These are phyloP conservation scores for Lepidocyrtinus sp. DNA, from an alignment of 2,888 invertebrate species.

Conservation along the genomic window DNA sequence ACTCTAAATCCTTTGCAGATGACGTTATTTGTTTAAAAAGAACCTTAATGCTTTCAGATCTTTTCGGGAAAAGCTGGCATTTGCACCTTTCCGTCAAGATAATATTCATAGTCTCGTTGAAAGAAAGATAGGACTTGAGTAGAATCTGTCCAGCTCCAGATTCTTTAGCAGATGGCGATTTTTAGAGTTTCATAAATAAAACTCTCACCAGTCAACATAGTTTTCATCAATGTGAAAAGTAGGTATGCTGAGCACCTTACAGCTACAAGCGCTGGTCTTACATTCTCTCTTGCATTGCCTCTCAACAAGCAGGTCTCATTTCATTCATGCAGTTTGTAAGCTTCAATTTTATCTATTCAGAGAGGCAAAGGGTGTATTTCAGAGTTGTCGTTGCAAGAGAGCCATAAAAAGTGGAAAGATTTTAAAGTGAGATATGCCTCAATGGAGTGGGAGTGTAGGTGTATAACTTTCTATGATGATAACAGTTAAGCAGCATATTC, in stretches of 20 bases:
- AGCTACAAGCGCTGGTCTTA: not conserved
- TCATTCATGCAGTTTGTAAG: not conserved
- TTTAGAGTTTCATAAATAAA: slow-evolving; percentile 56
- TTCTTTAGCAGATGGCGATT: slow-evolving; percentile 59
- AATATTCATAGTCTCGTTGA: slow-evolving; percentile 30
- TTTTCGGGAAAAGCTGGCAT: slow-evolving; percentile 45
- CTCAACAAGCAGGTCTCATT: slow-evolving; percentile 2
- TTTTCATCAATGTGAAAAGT: slow-evolving; percentile 17
- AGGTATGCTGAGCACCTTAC: slow-evolving; percentile 14
- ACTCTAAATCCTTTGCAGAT: slow-evolving; percentile 37
- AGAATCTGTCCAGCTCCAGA: slow-evolving; percentile 37
- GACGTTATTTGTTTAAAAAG: slow-evolving; percentile 47
- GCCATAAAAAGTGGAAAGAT: slow-evolving; percentile 64
- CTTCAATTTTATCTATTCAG: not conserved
- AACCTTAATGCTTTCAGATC: slow-evolving; percentile 28
- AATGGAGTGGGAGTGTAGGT: slow-evolving; percentile 62
- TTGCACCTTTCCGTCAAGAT: slow-evolving; percentile 41
- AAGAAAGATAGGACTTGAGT: slow-evolving; percentile 30
- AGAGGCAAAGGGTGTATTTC: slow-evolving; percentile 54
- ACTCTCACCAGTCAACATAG: slow-evolving; percentile 40
- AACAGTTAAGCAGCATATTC: too few relatives aligned
- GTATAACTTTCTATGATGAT: too few relatives aligned
- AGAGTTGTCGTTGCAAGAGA: slow-evolving; percentile 50
- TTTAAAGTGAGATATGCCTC: slow-evolving; percentile 61
- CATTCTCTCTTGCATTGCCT: not conserved